Conservation (phyloP, 2,888 invertebrate species). For the Aspidiotus rigidus region DNA sequence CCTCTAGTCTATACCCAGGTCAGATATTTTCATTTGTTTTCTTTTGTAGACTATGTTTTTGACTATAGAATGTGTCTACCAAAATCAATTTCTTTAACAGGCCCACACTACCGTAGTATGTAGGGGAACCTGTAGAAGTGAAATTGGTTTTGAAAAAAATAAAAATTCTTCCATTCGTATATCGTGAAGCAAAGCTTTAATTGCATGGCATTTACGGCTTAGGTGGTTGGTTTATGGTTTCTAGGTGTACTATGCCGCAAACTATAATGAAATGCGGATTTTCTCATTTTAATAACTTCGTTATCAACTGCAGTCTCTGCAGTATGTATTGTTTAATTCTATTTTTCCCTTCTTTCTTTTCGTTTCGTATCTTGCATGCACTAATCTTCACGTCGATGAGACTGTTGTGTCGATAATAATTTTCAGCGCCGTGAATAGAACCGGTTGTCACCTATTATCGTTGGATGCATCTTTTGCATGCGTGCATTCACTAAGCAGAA, state of each 20-base stretch:
- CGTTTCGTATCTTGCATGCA: background rate
- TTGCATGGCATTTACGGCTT: too few relatives aligned
- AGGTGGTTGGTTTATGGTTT: too few relatives aligned
- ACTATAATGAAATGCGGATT: too few relatives aligned
- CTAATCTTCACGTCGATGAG: too few relatives aligned
- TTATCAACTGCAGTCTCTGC: too few relatives aligned
- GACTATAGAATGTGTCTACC: background rate
- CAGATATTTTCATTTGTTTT: slow-evolving; percentile 39
- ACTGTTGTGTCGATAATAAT: background rate
- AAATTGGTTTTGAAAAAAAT: background rate
- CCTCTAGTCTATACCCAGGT: slow-evolving; percentile 89
- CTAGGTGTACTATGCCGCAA: too few relatives aligned
- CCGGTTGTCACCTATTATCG: background rate
- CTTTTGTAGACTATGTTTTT: background rate
- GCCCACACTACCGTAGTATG: background rate
- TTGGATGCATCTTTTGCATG: background rate
- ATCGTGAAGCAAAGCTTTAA: slow-evolving; percentile 11
- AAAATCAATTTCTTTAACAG: background rate
- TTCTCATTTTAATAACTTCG: too few relatives aligned
- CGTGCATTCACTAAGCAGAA: background rate
- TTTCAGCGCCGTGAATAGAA: slow-evolving; percentile 2
- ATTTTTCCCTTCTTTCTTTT: too few relatives aligned
- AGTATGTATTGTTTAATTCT: too few relatives aligned
- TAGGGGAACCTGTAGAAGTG: background rate
- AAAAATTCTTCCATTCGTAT: slow-evolving; percentile 15